A percentile compares a stretch with the other conserved stretches of the same genome.
phyloP scores from a whole-genome alignment of 1,140 invertebrate genomes.

The Mesaphorura yosii region DNA sequence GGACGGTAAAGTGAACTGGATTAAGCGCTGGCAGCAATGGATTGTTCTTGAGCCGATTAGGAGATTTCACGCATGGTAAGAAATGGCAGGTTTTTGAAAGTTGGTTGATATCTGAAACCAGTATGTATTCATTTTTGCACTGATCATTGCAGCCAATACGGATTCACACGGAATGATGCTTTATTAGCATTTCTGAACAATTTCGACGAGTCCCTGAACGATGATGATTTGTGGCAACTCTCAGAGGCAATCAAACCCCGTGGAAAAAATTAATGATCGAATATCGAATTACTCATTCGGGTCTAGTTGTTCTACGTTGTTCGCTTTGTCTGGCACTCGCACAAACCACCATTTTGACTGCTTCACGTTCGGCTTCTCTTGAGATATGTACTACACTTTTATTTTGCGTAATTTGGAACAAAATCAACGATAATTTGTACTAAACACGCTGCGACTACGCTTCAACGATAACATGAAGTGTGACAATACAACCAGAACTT shows the following conservation, averaged over 20 bases:
- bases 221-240: conserved; percentile 96
- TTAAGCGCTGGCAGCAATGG: conserved; percentile 95
- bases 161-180: conserved; percentile 79
- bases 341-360: not conserved
- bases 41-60: conserved; percentile 96
- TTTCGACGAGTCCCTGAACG: conserved; percentile 86
- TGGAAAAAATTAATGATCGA: conserved; percentile 36
- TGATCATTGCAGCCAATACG: conserved; percentile 52
- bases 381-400: not conserved
- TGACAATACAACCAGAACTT: not conserved
- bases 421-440: not conserved
- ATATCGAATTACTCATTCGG: not conserved
- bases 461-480: not conserved
- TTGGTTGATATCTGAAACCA: conserved; percentile 2
- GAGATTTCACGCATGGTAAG: conserved; percentile 76
- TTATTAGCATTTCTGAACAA: conserved; percentile 93
- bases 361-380: not conserved
- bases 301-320: too few relatives aligned
- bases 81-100: not conserved
- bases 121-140: conserved; percentile 18
- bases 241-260: conserved; percentile 91
- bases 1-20: conserved; percentile 87
- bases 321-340: not conserved
- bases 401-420: not conserved
- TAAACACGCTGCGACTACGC: not conserved